phyloP scores from a whole-genome alignment of 1,140 invertebrate species.

The Pseudachorutes palmiensis region DNA sequence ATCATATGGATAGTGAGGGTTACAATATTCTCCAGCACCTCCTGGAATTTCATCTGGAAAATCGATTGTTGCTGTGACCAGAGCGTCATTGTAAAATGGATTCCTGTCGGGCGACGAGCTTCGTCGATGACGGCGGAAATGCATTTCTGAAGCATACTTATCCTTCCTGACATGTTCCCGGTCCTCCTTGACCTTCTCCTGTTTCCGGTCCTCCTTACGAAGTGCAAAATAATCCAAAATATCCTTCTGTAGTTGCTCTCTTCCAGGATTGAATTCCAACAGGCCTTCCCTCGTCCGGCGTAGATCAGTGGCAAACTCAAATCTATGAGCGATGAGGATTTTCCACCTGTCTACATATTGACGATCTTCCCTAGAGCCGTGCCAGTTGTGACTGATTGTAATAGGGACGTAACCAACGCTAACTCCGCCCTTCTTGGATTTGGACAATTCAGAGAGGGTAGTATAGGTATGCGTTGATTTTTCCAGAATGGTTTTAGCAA shows the following conservation, averaged over 20 bases:
- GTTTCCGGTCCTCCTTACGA: slow-evolving; percentile 13
- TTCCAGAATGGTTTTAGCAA: slow-evolving; percentile 1
- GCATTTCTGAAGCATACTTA: neutral
- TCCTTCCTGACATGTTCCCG: too few species aligned
- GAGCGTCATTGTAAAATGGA: too few species aligned
- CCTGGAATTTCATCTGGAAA: too few species aligned
- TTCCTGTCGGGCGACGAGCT: too few species aligned
- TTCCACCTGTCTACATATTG: slow-evolving; percentile 22
- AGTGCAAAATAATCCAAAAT: slow-evolving; percentile 14
- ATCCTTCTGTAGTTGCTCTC: slow-evolving; percentile 15
- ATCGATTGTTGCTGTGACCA: too few species aligned
- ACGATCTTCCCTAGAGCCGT: slow-evolving; percentile 19
- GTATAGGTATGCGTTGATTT: slow-evolving; percentile 1
- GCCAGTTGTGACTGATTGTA: slow-evolving; percentile 21
- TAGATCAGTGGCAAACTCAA: slow-evolving; percentile 2
- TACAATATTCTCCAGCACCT: too few species aligned
- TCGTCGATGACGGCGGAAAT: neutral
- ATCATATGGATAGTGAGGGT: too few species aligned
- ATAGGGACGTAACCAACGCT: slow-evolving; percentile 20
- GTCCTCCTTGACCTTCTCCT: neutral
- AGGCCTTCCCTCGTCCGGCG: neutral
- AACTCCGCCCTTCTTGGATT: neutral
- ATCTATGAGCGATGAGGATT: slow-evolving; percentile 20
- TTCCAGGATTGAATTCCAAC: slow-evolving; percentile 5
- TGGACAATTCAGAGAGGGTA: neutral